A percentile compares a stretch with the other conserved stretches of the same genome.
phyloP scores from a whole-genome alignment of 2,888 invertebrate genomes.

The Maniola hyperantus region DNA sequence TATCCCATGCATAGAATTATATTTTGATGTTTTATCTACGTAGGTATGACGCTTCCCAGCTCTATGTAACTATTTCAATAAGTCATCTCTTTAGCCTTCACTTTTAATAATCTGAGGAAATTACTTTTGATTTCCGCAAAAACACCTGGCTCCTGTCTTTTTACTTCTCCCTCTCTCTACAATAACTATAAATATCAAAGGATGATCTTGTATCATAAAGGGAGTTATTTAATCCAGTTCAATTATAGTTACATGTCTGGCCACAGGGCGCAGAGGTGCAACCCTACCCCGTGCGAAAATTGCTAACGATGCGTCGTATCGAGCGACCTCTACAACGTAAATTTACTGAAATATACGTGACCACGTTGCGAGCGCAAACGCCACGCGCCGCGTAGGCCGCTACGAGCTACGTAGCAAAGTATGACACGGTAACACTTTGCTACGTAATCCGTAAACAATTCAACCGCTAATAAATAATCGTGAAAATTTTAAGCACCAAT shows the following conservation, averaged over 20 bases:
- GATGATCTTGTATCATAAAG: slow-evolving; percentile 16
- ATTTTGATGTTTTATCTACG: too few species aligned
- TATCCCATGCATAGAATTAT: too few species aligned
- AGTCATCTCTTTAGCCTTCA: too few species aligned
- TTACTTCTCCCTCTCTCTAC: background rate
- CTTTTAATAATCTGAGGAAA: too few species aligned
- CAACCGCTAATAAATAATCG: too few species aligned
- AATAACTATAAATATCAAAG: background rate
- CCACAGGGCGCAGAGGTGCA: slow-evolving; percentile 46
- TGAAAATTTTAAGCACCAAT: too few species aligned
- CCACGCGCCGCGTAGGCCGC: background rate
- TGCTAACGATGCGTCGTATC: slow-evolving; percentile 59
- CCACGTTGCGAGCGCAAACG: background rate
- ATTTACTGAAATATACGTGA: slow-evolving; percentile 33
- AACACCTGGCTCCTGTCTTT: too few species aligned
- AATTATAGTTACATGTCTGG: slow-evolving; percentile 30
- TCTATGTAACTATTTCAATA: too few species aligned
- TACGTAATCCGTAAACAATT: too few species aligned
- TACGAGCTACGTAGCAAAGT: background rate
- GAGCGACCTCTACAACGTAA: slow-evolving; percentile 46
- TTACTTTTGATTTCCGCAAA: too few species aligned
- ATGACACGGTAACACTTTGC: too few species aligned
- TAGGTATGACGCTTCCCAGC: too few species aligned
- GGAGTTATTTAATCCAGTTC: slow-evolving; percentile 25
- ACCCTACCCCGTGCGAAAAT: slow-evolving; percentile 68